Evolutionary conservation across 2,113 vertebrate species (phyloP).

Genomic region (Pipra filicauda): DNA sequence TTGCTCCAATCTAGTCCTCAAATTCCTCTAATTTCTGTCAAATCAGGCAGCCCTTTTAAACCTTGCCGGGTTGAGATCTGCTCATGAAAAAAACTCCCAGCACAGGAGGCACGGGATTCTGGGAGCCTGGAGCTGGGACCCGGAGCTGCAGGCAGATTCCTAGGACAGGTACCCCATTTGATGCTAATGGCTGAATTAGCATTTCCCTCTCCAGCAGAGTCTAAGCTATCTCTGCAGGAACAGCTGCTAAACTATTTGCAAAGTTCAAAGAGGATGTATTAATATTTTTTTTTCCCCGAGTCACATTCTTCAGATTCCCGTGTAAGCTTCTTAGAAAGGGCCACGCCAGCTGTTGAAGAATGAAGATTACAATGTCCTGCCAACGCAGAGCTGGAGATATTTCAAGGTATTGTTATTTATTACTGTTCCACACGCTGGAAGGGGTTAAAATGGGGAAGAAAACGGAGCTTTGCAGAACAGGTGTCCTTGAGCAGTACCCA

Average conservation of each 20-base stretch:
- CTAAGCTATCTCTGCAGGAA: slow-evolving; percentile 54
- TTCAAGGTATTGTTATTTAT: not conserved
- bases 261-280: slow-evolving; percentile 62
- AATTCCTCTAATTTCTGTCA: not conserved
- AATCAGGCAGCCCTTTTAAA: not conserved
- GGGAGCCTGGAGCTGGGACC: not conserved
- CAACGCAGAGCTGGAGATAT: not conserved
- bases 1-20: not conserved
- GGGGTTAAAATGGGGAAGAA: slow-evolving; percentile 77
- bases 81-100: not conserved
- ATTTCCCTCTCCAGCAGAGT: slow-evolving; percentile 38
- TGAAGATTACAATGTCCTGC: slow-evolving; percentile 46
- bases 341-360: slow-evolving; percentile 59
- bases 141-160: not conserved
- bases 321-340: slow-evolving; percentile 61
- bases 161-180: not conserved
- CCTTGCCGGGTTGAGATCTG: not conserved
- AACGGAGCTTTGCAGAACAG: slow-evolving; percentile 80
- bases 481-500: slow-evolving; percentile 92
- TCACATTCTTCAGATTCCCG: slow-evolving; percentile 55
- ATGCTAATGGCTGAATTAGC: slow-evolving; percentile 51
- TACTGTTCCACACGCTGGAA: not conserved
- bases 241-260: slow-evolving; percentile 68
- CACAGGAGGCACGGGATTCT: not conserved
- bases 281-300: not conserved